A percentile compares a stretch with the other conserved stretches of the same genome.
These are phyloP conservation scores for Rhizoglyphus robini DNA, from an alignment of 1,140 invertebrate species.

Conservation along the genomic window DNA sequence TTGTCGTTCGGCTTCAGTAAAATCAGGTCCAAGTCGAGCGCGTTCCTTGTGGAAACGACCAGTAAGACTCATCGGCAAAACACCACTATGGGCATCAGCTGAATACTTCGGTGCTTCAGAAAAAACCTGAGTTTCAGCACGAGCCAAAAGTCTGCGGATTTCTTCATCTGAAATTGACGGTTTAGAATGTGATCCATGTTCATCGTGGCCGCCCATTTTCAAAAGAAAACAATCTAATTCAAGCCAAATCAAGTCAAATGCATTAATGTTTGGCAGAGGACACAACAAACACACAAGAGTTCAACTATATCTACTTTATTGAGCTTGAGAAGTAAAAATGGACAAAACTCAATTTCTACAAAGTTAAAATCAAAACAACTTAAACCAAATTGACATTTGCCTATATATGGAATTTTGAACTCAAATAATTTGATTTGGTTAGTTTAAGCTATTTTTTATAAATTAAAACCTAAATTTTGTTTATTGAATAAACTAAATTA, in stretches of 20 bases:
- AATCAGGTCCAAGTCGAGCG: constrained; percentile 55
- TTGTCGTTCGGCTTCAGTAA: constrained; percentile 61
- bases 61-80: constrained; percentile 52
- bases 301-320: neutral
- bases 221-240: too few relatives aligned
- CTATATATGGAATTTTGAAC: too few relatives aligned
- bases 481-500: too few relatives aligned
- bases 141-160: neutral
- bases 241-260: too few relatives aligned
- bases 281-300: neutral
- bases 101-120: constrained; percentile 15
- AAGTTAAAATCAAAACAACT: too few relatives aligned
- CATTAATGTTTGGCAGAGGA: neutral
- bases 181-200: neutral
- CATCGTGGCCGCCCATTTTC: constrained; percentile 9
- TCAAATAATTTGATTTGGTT: too few relatives aligned
- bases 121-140: neutral
- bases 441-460: too few relatives aligned
- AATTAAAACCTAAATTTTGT: too few relatives aligned
- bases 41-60: constrained; percentile 57
- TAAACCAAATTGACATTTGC: too few relatives aligned
- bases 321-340: neutral
- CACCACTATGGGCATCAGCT: constrained; percentile 4
- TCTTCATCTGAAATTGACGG: constrained; percentile 11
- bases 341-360: too few relatives aligned